These are phyloP conservation scores for Psittacara wagleri DNA, from an alignment of 2,113 vertebrate species.

Conservation along the genomic window DNA sequence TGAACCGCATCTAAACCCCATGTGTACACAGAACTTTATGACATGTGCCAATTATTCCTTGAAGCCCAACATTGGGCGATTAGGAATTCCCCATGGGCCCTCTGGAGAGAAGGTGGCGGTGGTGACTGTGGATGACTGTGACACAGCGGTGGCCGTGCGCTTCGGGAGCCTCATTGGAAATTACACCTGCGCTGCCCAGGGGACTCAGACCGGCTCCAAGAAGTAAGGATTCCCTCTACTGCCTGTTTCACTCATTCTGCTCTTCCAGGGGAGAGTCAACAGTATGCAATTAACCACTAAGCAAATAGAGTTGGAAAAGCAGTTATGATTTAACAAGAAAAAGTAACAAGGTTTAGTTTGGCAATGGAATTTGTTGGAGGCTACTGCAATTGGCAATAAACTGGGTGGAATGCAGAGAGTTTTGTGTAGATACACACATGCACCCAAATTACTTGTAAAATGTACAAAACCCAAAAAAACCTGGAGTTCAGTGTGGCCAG, in stretches of 20 bases:
- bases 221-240: conserved; percentile 79
- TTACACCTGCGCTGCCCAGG: conserved; percentile 95
- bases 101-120: conserved; percentile 95
- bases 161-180: conserved; percentile 89
- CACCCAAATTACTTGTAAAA: background rate
- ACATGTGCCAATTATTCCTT: background rate
- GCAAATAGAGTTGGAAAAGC: background rate
- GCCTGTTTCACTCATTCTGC: background rate
- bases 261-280: background rate
- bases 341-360: background rate
- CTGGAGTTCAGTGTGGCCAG: background rate
- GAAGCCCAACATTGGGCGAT: conserved; percentile 90
- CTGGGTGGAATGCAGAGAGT: background rate
- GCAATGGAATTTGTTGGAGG: background rate
- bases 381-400: background rate
- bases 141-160: conserved; percentile 90
- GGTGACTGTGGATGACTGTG: conserved; percentile 93
- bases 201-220: conserved; percentile 93
- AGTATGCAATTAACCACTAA: background rate
- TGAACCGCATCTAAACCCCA: background rate
- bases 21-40: background rate
- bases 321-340: background rate
- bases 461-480: background rate
- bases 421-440: background rate
- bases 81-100: conserved; percentile 91